Percentiles rank a stretch among this genome's conserved stretches.
Evolutionary conservation across 2,797 vertebrate genomes (phyloP).

Genomic region (Epinephelus coioides): DNA sequence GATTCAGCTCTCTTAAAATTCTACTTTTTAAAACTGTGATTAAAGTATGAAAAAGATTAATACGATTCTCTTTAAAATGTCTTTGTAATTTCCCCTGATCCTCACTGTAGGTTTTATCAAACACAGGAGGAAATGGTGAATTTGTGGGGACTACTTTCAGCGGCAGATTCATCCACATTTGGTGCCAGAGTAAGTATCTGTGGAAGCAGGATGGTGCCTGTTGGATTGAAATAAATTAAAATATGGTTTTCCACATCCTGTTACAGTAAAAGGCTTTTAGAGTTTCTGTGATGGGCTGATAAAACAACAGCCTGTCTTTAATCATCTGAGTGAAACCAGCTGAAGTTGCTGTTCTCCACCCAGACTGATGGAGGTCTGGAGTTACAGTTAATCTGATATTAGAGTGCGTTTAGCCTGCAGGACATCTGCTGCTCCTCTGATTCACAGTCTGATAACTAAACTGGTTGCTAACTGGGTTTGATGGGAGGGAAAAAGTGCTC

Average conservation of each 20-base stretch:
- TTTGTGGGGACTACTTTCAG: no score
- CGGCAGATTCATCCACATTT: not conserved
- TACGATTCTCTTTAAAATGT: no score
- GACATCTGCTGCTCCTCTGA: conserved; percentile 55
- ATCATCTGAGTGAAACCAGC: conserved; percentile 27
- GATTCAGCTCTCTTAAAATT: no score
- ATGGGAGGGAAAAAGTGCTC: not conserved
- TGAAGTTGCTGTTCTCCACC: conserved; percentile 23
- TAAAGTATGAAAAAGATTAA: no score
- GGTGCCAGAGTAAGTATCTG: not conserved
- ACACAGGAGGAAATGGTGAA: no score
- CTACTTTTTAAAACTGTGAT: no score
- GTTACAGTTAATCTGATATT: conserved; percentile 53
- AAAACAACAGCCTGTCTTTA: conserved; percentile 1
- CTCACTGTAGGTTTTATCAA: no score
- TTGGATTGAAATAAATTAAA: not conserved
- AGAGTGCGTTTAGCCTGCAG: conserved; percentile 29
- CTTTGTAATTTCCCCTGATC: no score
- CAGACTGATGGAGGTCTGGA: conserved; percentile 20
- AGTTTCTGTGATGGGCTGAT: conserved; percentile 41
- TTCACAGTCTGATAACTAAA: not conserved
- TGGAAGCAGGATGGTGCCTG: no score
- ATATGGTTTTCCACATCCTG: not conserved
- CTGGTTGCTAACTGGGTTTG: conserved; percentile 4
- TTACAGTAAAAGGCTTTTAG: conserved; percentile 1